Percentiles rank a stretch among this genome's conserved stretches.
Conservation (phyloP, 2,113 vertebrate genomes). For the Pogonocichla stellata region DNA sequence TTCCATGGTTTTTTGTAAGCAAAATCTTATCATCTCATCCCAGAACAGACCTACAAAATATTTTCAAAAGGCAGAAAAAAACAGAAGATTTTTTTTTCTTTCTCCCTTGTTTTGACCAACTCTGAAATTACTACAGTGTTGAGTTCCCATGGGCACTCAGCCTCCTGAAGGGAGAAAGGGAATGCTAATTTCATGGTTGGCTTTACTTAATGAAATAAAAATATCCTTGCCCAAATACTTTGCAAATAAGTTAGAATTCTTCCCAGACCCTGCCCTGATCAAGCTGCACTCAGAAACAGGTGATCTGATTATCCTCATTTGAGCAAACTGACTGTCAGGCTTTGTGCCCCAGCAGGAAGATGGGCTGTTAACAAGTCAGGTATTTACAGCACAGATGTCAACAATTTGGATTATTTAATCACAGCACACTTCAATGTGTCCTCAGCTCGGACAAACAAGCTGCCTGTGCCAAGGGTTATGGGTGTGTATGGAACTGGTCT, state of each 20-base stretch:
- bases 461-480: background rate
- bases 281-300: background rate
- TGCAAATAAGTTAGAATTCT: background rate
- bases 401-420: conserved; percentile 15
- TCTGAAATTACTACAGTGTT: background rate
- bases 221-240: background rate
- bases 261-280: background rate
- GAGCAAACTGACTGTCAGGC: background rate
- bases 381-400: conserved; percentile 12
- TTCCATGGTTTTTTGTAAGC: background rate
- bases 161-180: background rate
- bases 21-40: background rate
- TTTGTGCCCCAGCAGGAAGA: background rate
- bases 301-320: background rate
- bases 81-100: too few relatives aligned
- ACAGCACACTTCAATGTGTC: background rate
- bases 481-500: background rate
- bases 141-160: background rate
- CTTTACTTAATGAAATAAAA: conserved; percentile 17
- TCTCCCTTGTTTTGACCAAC: background rate
- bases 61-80: background rate
- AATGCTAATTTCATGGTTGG: background rate
- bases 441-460: background rate
- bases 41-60: background rate
- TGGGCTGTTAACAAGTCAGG: background rate